Evolutionary conservation across 1,140 invertebrate species (phyloP).

Genomic region (Pomacea maculata): DNA sequence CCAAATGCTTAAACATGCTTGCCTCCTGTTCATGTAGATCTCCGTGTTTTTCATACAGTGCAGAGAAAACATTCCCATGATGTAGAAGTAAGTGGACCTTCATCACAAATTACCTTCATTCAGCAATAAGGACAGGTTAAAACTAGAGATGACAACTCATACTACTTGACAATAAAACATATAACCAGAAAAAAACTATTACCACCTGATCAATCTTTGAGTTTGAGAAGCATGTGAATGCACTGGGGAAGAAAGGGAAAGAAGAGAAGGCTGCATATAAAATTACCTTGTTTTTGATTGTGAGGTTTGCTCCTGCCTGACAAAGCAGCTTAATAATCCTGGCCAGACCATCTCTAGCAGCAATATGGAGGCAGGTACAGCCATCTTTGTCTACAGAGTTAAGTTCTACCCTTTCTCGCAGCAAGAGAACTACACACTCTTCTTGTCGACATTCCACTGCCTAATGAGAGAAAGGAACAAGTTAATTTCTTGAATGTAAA

Average conservation of each 20-base stretch:
- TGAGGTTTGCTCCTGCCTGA: slow-evolving; percentile 38
- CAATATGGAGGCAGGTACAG: slow-evolving; percentile 46
- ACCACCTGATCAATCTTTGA: neutral
- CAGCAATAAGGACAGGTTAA: too few species aligned
- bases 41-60: too few species aligned
- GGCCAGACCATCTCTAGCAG: slow-evolving; percentile 34
- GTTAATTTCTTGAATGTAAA: neutral
- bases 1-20: too few species aligned
- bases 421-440: slow-evolving; percentile 44
- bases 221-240: neutral
- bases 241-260: neutral
- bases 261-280: neutral
- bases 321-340: slow-evolving; percentile 44
- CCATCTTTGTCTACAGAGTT: slow-evolving; percentile 46
- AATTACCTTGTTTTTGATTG: slow-evolving; percentile 49
- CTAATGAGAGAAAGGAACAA: slow-evolving; percentile 24
- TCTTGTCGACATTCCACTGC: slow-evolving; percentile 52
- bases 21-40: too few species aligned
- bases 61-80: too few species aligned
- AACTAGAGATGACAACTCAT: neutral
- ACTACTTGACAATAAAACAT: neutral
- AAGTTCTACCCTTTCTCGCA: slow-evolving; percentile 42
- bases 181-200: neutral
- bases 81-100: too few species aligned
- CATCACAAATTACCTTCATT: too few species aligned